Conservation (phyloP, 2,113 vertebrate genomes). For the Labeo catla region DNA sequence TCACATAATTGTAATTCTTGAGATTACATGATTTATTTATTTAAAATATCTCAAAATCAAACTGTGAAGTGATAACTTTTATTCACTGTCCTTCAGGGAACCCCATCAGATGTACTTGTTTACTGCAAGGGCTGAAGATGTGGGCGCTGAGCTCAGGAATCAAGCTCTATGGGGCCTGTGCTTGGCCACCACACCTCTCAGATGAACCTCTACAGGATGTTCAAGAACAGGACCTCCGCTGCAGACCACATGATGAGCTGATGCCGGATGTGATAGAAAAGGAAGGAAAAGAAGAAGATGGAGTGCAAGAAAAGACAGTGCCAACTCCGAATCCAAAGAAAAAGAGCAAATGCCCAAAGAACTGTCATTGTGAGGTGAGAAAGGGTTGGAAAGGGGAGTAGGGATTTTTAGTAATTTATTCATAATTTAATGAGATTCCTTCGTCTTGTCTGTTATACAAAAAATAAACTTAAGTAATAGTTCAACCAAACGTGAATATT, state of each 20-base stretch:
- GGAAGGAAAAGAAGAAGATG: conserved; percentile 50
- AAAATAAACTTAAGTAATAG: too few relatives aligned
- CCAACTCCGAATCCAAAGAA: conserved; percentile 69
- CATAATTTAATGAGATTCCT: too few relatives aligned
- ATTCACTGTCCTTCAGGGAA: conserved; percentile 68
- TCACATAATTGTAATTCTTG: not conserved
- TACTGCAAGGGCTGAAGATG: conserved; percentile 79
- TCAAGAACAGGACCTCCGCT: conserved; percentile 78
- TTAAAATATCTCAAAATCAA: not conserved
- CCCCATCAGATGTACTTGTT: conserved; percentile 87
- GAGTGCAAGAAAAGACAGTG: conserved; percentile 63
- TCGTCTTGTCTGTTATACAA: too few relatives aligned
- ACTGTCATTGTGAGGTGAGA: conserved; percentile 79
- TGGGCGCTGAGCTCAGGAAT: conserved; percentile 77
- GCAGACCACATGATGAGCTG: conserved; percentile 75
- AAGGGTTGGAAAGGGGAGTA: not conserved
- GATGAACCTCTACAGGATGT: conserved; percentile 83
- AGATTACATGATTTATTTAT: not conserved
- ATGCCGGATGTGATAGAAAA: conserved; percentile 61
- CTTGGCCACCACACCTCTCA: conserved; percentile 73
- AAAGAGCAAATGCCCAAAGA: conserved; percentile 74
- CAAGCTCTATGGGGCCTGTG: conserved; percentile 76
- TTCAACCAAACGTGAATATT: too few relatives aligned
- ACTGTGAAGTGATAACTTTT: not conserved
- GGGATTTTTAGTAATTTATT: too few relatives aligned